Evolutionary conservation across 2,797 vertebrate species (phyloP).

Genomic region (Amniataba percoides): DNA sequence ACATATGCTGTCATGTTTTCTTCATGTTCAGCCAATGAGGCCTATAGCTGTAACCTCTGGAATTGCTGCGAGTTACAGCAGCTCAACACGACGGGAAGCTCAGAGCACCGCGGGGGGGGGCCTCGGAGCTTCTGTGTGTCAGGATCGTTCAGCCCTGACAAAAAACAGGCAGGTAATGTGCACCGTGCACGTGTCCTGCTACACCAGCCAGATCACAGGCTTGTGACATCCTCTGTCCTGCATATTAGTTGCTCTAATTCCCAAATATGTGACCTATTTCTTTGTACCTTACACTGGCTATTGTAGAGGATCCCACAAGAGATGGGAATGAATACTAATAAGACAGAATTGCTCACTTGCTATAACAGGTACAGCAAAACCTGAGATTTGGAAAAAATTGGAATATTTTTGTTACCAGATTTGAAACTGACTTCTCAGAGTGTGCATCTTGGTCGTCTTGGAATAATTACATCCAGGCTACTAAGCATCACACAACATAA

Average conservation of each 20-base stretch:
- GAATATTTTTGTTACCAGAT: neutral
- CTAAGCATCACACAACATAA: neutral
- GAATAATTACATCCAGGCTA: neutral
- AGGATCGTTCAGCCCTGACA: conserved; percentile 3
- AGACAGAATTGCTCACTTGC: neutral
- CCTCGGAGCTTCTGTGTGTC: conserved; percentile 13
- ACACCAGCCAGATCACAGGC: conserved; percentile 21
- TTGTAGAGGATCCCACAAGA: neutral
- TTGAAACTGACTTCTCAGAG: neutral
- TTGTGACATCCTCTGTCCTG: neutral
- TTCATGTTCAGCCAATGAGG: conserved; percentile 9
- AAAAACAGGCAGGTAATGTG: conserved; percentile 17
- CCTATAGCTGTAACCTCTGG: conserved; percentile 8
- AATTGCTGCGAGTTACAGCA: conserved; percentile 21
- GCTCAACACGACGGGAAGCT: conserved; percentile 38
- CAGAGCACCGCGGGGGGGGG: neutral
- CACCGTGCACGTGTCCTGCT: conserved; percentile 7
- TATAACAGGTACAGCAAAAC: neutral
- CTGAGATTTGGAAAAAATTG: neutral
- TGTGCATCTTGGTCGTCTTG: neutral
- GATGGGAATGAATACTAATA: neutral
- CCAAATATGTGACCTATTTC: conserved; percentile 8
- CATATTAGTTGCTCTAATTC: conserved; percentile 4
- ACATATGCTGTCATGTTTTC: conserved; percentile 44
- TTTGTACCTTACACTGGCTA: neutral